Evolutionary conservation across 1,140 invertebrate species (phyloP), one percentile per base, ranked within the genome.

Genomic region (Trichonephila clavata): DNA sequence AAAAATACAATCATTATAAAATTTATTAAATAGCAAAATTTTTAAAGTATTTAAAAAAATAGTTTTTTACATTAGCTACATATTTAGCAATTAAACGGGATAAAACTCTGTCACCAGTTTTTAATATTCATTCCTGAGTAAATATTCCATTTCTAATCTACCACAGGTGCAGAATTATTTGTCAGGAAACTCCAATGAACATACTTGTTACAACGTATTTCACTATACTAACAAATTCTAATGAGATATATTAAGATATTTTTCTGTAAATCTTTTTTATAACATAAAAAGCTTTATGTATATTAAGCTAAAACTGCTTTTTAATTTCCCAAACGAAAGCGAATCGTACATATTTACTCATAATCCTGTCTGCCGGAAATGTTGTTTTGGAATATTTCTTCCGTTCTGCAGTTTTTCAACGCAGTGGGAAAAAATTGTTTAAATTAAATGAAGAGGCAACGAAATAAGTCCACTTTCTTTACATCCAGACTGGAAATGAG

Each of bases 371-470:
- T 32, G 71, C 5, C 18, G 65, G 71, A 77, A 77, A 77, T 77
- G 24, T 32, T 71, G 24, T 77, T 77, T 27, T 6, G 27, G 27
- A 39, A 24, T 7, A 77, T 77, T 77, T 77, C 32, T 77, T 77
- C 50, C 3, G 14, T 20, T 4, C 71, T 32, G 27, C 32, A 32
- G 32, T 77, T 77, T 18, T 24, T 18, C 27, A 32, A 32, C 71
- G 18, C 14, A 77, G 71, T 77, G 18, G 71, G 71, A 27, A 77
- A 32, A 77, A 77, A 32, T 77, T 77, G 71, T 77, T 77, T 77
- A 77, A 77, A 77, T 77, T 77, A 77, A 77, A 77, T 77, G 71
- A 16, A 27, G 6, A 32, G 65, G 14, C 24, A 77, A 39, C 71
- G 14, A 18, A 77, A 24, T 32, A 77, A 77, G 71, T 77, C 27